phyloP scores from a whole-genome alignment of 2,888 invertebrate genomes.

The Papilio protenor region DNA sequence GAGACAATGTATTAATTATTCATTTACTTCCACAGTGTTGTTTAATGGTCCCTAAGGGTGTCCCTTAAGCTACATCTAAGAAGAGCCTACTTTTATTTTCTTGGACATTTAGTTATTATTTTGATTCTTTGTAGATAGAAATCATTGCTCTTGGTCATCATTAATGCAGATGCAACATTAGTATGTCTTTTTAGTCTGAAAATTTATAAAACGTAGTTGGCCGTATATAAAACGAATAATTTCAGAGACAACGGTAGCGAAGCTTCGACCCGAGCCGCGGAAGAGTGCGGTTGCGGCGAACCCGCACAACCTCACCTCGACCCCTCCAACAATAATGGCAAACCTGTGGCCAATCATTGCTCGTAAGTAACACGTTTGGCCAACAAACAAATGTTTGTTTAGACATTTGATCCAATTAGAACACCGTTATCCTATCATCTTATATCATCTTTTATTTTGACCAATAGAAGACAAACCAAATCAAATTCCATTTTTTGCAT shows the following conservation, averaged over 20 bases:
- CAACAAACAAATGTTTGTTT: slow-evolving; percentile 4
- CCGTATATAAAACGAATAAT: slow-evolving; percentile 47
- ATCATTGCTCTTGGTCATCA: not conserved
- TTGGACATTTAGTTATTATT: not conserved
- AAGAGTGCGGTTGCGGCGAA: slow-evolving; percentile 71
- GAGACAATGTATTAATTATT: not conserved
- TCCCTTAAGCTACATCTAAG: too few relatives aligned
- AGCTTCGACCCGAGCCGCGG: slow-evolving; percentile 78
- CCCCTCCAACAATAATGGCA: slow-evolving; percentile 68
- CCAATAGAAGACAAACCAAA: not conserved
- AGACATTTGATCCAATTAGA: not conserved
- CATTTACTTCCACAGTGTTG: too few relatives aligned
- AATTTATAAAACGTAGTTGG: slow-evolving; percentile 11
- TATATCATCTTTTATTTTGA: not conserved
- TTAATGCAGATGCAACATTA: not conserved
- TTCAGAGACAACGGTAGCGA: slow-evolving; percentile 83
- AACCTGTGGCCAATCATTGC: slow-evolving; percentile 75
- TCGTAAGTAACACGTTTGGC: slow-evolving; percentile 70
- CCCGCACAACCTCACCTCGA: slow-evolving; percentile 50
- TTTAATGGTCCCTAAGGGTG: too few relatives aligned
- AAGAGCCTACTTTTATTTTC: too few relatives aligned
- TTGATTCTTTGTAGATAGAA: not conserved
- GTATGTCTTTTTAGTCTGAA: not conserved
- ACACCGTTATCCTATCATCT: not conserved
- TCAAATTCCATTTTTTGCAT: not conserved